Percentiles rank a stretch among this genome's conserved stretches.
Conservation (phyloP, 2,797 vertebrate species). For the Karalla daura region DNA sequence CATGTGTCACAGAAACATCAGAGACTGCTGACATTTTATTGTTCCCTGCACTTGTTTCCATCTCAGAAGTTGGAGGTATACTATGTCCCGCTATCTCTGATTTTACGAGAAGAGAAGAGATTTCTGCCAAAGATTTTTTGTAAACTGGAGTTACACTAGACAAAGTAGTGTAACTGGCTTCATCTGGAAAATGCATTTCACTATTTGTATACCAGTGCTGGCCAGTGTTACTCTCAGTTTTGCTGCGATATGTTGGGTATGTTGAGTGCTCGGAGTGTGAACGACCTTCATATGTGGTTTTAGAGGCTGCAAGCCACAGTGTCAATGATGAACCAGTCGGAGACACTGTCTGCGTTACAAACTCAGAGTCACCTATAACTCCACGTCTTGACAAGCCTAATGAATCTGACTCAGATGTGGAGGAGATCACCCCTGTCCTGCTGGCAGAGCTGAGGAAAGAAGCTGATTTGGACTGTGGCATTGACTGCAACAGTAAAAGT, state of each 20-base stretch:
- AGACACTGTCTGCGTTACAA: slow-evolving; percentile 32
- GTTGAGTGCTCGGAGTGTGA: slow-evolving; percentile 16
- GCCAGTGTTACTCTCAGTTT: slow-evolving; percentile 1
- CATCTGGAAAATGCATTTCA: slow-evolving; percentile 11
- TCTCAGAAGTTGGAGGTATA: background rate
- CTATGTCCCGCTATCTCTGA: slow-evolving; percentile 6
- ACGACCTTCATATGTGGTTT: slow-evolving; percentile 23
- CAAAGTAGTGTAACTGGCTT: slow-evolving; percentile 6
- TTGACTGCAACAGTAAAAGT: slow-evolving; percentile 31
- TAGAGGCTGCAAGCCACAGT: slow-evolving; percentile 22
- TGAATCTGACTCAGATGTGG: slow-evolving; percentile 26
- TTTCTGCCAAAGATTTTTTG: slow-evolving; percentile 29
- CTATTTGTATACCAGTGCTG: background rate
- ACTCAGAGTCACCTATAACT: slow-evolving; percentile 27
- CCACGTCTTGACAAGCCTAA: slow-evolving; percentile 16
- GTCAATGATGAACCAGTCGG: slow-evolving; percentile 22
- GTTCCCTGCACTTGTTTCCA: slow-evolving; percentile 28
- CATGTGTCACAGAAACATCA: slow-evolving; percentile 4
- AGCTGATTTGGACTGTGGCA: slow-evolving; percentile 19
- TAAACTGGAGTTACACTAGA: background rate
- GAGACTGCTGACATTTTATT: background rate
- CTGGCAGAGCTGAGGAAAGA: slow-evolving; percentile 8
- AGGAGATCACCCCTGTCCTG: slow-evolving; percentile 1
- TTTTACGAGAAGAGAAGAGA: slow-evolving; percentile 22
- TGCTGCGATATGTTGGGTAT: slow-evolving; percentile 8